Evolutionary conservation across 2,797 vertebrate species (phyloP), one percentile per base, ranked within the genome.

Genomic region (Neosilurus hyrtlii): DNA sequence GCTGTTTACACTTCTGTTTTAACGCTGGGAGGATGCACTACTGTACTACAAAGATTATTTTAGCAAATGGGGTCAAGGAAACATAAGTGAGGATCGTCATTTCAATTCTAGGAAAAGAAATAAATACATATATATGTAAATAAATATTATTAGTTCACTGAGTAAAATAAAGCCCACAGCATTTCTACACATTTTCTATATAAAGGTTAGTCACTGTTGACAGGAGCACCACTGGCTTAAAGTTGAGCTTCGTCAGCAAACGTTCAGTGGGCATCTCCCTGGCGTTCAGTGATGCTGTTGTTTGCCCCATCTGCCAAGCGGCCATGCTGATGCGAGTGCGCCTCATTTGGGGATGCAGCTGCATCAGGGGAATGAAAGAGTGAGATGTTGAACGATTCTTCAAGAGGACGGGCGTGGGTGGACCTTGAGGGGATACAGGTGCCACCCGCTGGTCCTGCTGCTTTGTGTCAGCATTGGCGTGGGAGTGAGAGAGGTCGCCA

Each of bases 341-440:
- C 87, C 86, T 87, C 91, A 88, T 91, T 92, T 91, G 89, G 89
- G 70, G 81, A 90, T 84, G 84, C 5, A 66, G 84, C 12, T 85
- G 90, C 89, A 85, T 86, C 90, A 0, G 82, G 91, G 92, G 92
- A 92, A 87, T 15, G 75, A 77, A 65, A 49, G 26, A 84, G 81
- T 87, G 84, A 65, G 83, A 90, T 89, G 93, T 90, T 86, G 86
- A 73, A 89, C 82, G 84, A 94, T 95, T 90, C 89, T 94, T 95
- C 94, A 95, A 94, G 89, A 87, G 87, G 91, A 91, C 84, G 86
- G 37, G 91, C 91, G 95, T 95, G 93, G 95, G 95, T 90, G 91
- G 93, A 85, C 24, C 84, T 82, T 78, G 62, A 85, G 86, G 83
- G 77, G 89, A 94, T 92, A 94, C 94, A 93, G 93, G 94, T 94